Conservation (phyloP, 2,797 vertebrate genomes). For the Aselliscus stoliczkanus region DNA sequence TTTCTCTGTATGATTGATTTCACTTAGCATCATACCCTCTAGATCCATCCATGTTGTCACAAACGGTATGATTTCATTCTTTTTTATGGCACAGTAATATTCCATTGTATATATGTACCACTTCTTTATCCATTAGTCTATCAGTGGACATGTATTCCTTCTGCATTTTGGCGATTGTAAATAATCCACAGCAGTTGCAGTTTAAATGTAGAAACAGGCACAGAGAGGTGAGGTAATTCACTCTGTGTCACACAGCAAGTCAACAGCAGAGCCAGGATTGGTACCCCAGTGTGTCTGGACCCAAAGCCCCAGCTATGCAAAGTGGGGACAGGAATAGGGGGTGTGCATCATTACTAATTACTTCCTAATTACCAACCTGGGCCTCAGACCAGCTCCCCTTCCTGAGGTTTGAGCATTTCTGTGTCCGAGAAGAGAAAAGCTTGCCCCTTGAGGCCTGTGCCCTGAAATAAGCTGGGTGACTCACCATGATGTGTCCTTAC, state of each 20-base stretch:
- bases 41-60: background rate
- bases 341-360: fast-evolving
- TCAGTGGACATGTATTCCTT: background rate
- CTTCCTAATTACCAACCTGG: background rate
- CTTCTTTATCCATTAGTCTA: background rate
- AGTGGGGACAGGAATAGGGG: background rate
- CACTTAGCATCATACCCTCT: background rate
- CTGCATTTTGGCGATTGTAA: background rate
- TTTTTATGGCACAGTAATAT: background rate
- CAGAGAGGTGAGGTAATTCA: background rate
- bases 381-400: background rate
- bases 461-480: background rate
- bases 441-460: background rate
- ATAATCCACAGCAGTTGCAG: background rate
- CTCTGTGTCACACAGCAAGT: background rate
- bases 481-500: background rate
- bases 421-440: background rate
- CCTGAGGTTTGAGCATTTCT: background rate
- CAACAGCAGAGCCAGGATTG: background rate
- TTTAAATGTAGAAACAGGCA: background rate
- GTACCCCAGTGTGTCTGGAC: background rate
- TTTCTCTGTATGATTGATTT: background rate
- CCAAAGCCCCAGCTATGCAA: background rate
- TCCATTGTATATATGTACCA: background rate
- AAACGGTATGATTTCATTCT: background rate